Evolutionary conservation across 2,888 invertebrate genomes (phyloP), one percentile per base, ranked within the genome.

Genomic region (Sepioteuthis lessoniana): DNA sequence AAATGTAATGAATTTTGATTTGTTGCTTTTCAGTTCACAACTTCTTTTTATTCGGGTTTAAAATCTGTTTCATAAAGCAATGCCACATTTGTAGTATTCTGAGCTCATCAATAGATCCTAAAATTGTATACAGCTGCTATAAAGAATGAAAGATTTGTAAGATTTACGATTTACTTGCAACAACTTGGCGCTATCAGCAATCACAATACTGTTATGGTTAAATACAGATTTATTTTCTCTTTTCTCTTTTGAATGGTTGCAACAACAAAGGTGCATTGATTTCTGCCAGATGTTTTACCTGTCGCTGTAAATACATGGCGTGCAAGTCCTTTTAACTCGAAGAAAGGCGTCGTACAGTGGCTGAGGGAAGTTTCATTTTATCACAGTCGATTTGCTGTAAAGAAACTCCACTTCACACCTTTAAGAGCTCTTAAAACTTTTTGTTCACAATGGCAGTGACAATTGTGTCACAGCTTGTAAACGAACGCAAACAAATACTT

Each of bases 371-470:
- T 76, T 76, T n/a, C n/a, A n/a, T 76, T 76, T 76, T 76, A 76
- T 76, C 76, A 76, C n/a, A 76, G 76, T 76, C 31, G 76, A 76
- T 31, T 76, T 76, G 76, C 16, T 13, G 76, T 76, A n/a, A 31
- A 76, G 76, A 76, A n/a, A 76, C 76, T 76, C n/a, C 31, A n/a
- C 76, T n/a, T 76, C n/a, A 76, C 76, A 76, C 76, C 76, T 76
- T 76, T 76, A 76, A 76, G n/a, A 76, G 76, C 76, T 76, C 76
- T 76, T 76, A 76, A 76, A 76, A n/a, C 76, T 76, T 76, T 76
- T n/a, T n/a, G 13, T 10, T 76, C 76, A 76, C 76, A 76, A 76
- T 31, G 76, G n/a, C 76, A n/a, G 16, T 76, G 76, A 76, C 76
- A 76, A 76, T 76, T 76, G 76, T 76, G 76, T 76, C 76, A 76